These are phyloP conservation scores for Odobenus rosmarus DNA, from an alignment of 2,113 vertebrate species.

Conservation along the genomic window DNA sequence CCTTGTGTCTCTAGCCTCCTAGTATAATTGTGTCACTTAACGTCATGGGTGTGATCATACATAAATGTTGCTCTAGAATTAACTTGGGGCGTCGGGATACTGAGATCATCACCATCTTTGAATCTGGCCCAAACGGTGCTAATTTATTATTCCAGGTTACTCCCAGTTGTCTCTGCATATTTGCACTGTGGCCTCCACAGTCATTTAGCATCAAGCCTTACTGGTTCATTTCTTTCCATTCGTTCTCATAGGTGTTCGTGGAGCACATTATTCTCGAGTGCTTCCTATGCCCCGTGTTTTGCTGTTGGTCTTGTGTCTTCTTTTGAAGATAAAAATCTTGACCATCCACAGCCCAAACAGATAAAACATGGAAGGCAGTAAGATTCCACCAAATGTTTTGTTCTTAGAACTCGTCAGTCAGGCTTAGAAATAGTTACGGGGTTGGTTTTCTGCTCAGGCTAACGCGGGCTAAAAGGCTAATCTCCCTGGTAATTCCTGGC, in stretches of 20 bases:
- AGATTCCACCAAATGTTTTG: background rate
- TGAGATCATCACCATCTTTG: background rate
- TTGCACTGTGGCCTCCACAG: background rate
- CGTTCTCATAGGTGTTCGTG: background rate
- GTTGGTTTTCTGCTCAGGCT: slow-evolving; percentile 6
- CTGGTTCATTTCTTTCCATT: background rate
- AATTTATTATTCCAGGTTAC: slow-evolving; percentile 20
- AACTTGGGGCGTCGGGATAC: background rate
- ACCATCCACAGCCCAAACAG: background rate
- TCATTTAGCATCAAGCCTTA: background rate
- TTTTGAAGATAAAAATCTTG: background rate
- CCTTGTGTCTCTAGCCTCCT: slow-evolving; percentile 37
- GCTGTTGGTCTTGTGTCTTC: background rate
- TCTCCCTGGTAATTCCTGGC: slow-evolving; percentile 46
- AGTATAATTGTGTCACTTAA: slow-evolving; percentile 60
- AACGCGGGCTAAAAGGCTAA: slow-evolving; percentile 46
- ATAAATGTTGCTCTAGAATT: background rate
- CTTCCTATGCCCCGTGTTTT: background rate
- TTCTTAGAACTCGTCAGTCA: background rate
- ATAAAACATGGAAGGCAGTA: background rate
- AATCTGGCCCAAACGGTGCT: background rate
- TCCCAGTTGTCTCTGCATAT: slow-evolving; percentile 23
- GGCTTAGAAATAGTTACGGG: background rate
- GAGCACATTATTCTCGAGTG: background rate
- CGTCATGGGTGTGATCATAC: background rate